Evolutionary conservation across 2,797 vertebrate genomes (phyloP).

Genomic region (Enoplosus armatus): DNA sequence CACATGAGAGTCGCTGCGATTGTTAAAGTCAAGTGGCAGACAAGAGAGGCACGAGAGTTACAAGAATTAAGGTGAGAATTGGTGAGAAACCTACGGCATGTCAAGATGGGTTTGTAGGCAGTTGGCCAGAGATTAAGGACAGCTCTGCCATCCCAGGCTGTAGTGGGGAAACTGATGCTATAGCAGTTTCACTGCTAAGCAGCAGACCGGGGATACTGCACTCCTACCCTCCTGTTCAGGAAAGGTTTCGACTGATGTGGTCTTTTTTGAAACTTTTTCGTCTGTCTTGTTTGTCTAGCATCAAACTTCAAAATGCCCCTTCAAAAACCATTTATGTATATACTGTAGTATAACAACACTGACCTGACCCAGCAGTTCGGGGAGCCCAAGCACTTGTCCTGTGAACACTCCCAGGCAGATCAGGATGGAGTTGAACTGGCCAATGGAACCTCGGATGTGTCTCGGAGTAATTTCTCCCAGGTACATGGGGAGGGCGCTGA

Average conservation of each 20-base stretch:
- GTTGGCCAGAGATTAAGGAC: not conserved
- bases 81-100: not conserved
- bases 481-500: conserved; percentile 95
- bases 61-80: conserved; percentile 6
- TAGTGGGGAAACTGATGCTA: not conserved
- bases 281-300: not conserved
- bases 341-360: conserved; percentile 61
- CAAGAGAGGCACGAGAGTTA: not conserved
- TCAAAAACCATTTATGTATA: not conserved
- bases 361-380: conserved; percentile 93
- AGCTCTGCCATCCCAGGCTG: not conserved
- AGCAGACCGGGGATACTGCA: not conserved
- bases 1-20: not conserved
- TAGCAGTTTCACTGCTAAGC: not conserved
- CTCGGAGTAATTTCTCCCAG: conserved; percentile 95
- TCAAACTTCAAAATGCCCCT: not conserved
- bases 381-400: conserved; percentile 93
- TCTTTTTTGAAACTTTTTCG: not conserved
- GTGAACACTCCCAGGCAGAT: conserved; percentile 94
- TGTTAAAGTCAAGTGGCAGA: not conserved
- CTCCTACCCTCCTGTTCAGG: not conserved
- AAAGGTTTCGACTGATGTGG: not conserved
- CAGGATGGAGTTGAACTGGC: conserved; percentile 94
- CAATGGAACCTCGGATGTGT: conserved; percentile 90
- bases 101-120: too few relatives aligned